Evolutionary conservation across 1,140 invertebrate genomes (phyloP), one percentile per base, ranked within the genome.

Genomic region (Steinernema feltiae): DNA sequence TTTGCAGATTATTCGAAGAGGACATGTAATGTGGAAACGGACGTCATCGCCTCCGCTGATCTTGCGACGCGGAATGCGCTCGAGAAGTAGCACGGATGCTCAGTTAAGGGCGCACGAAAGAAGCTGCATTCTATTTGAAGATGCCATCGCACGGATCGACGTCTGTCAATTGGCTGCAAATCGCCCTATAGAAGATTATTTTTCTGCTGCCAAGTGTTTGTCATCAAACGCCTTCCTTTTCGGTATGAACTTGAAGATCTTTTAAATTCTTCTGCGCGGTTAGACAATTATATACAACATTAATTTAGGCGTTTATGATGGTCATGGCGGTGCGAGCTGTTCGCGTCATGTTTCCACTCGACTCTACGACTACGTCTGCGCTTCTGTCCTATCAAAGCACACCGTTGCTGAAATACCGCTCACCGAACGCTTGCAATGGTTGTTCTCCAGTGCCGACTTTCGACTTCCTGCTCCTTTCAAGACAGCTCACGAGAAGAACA

Each of bases 261-360:
- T n/a, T n/a, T n/a, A n/a, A n/a, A n/a, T n/a, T n/a, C n/a, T n/a
- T n/a, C n/a, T n/a, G n/a, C n/a, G n/a, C n/a, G n/a, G n/a, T n/a
- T n/a, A n/a, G n/a, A n/a, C n/a, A n/a, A n/a, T n/a, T n/a, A n/a
- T n/a, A n/a, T n/a, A n/a, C n/a, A n/a, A n/a, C n/a, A n/a, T n/a
- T n/a, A n/a, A n/a, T n/a, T n/a, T n/a, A n/a, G n/a, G 85, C 24
- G 83, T 85, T 1, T 85, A 85, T 48, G 84, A 85, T 76, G 84
- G 84, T 15, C 84, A 85, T 73, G 84, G 80, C 12, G 84, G 84
- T 69, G 35, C 7, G 35, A 7, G 35, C 18, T 41, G 7, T 41
- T 18, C 7, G 35, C 76, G 84, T 15, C 80, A 86, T 70, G 82
- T 85, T 15, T 84, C 76, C 71, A 82, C 82, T 1, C 76, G 85